Evolutionary conservation across 1,140 invertebrate species (phyloP).

Genomic region (Drosophila insularis): DNA sequence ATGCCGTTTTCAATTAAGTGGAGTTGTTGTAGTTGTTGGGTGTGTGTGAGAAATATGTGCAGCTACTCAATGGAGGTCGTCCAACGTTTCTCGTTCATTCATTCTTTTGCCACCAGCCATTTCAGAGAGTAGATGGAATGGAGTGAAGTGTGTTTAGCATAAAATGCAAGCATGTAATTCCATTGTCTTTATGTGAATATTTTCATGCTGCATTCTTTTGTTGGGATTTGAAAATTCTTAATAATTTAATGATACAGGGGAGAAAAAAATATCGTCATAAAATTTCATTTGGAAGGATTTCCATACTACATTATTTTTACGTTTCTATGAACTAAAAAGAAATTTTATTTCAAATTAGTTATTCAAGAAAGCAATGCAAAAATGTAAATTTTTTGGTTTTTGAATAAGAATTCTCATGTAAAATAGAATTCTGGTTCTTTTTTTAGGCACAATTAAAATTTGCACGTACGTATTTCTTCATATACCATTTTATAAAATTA

Average conservation of each 20-base stretch:
- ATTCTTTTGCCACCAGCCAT: conserved; percentile 3
- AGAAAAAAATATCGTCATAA: background rate
- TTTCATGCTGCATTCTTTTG: conserved; percentile 3
- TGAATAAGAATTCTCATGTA: background rate
- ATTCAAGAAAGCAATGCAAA: background rate
- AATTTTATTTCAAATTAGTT: background rate
- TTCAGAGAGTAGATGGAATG: too few species aligned
- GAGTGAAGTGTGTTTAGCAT: conserved; percentile 7
- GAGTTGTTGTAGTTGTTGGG: conserved; percentile 24
- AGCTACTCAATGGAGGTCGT: conserved; percentile 51
- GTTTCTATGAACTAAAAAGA: background rate
- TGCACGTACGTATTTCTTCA: too few species aligned
- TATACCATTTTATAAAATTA: too few species aligned
- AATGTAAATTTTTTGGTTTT: too few species aligned
- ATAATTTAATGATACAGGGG: background rate
- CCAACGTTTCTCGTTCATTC: conserved; percentile 23
- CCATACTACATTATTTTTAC: background rate
- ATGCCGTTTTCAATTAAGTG: conserved; percentile 60
- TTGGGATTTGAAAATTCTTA: conserved; percentile 6
- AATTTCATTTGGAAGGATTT: background rate
- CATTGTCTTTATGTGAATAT: conserved; percentile 32
- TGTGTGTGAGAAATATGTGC: conserved; percentile 57
- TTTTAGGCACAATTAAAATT: background rate
- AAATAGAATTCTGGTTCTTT: background rate
- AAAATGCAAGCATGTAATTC: conserved; percentile 26